Conservation (phyloP, 2,797 vertebrate species). For the Amniataba percoides region DNA sequence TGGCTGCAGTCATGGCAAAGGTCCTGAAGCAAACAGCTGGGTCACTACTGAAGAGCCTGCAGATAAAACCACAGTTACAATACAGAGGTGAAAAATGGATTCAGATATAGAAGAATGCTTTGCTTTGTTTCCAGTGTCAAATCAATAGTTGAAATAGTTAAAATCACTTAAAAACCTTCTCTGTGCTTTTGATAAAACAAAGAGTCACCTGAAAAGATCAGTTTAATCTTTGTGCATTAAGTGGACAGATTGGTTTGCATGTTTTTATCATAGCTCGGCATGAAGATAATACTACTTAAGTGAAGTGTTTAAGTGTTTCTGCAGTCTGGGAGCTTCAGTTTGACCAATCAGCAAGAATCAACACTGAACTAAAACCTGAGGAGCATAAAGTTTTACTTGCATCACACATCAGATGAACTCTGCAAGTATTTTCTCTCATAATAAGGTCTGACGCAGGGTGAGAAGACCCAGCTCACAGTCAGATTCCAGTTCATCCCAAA, state of each 20-base stretch:
- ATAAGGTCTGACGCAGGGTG: neutral
- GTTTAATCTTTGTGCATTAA: neutral
- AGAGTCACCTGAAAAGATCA: neutral
- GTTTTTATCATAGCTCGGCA: neutral
- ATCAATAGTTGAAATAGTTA: neutral
- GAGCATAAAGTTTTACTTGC: neutral
- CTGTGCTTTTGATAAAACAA: neutral
- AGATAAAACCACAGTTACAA: neutral
- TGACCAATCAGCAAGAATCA: neutral
- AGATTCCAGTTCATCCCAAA: neutral
- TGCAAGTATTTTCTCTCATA: neutral
- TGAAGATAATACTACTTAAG: neutral
- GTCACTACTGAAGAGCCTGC: conserved; percentile 13
- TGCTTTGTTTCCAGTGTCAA: neutral
- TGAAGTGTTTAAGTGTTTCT: neutral
- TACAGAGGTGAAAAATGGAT: neutral
- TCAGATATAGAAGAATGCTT: neutral
- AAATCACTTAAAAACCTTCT: neutral
- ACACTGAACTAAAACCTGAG: neutral
- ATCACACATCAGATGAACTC: neutral
- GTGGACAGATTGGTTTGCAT: neutral
- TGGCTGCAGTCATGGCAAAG: conserved; percentile 5
- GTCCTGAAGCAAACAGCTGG: conserved; percentile 2
- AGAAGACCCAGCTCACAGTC: neutral
- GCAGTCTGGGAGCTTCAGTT: neutral